Base-by-base conservation (phyloP, 2,113 vertebrate species). In the Talpa occidentalis region DNA sequence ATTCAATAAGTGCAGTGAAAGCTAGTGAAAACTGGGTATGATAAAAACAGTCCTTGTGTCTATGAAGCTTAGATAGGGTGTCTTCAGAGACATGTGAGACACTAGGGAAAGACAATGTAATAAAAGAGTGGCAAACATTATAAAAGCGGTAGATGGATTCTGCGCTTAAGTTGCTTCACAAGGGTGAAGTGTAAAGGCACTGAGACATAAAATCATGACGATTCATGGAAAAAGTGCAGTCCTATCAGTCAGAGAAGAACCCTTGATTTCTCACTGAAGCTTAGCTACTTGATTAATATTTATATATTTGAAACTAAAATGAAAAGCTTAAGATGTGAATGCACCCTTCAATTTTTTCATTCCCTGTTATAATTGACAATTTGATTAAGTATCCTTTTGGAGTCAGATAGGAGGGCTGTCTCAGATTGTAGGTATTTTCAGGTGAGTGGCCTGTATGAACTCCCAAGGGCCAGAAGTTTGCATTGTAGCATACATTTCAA, bases 291-390 rank as follows among this genome's bases (percentile, higher is more conserved):
- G 59, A 37, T 91, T 44, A 85, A 74, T 78, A 88, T 26, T 81
- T 74, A 76, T 47, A 30, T 26, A 52, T 59, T 86, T 93, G 69
- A 67, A 81, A 24, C 90, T 77, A 88, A 83, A 74, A n/a, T 83
- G 64, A 78, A 93, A 70, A 86, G 60, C 9, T 91, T 62, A 42
- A 49, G n/a, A 24, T 80, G 32, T 26, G 12, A 92, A 52, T 70
- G 26, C 15, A 59, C 28, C 26, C 12, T 66, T 64, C 7, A 35
- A 0, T 74, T 67, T 56, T 73, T 47, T 87, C n/a, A 83, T 76
- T 72, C 42, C 37, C 40, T 21, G 0, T 22, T 62, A 0, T 67
- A 52, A 44, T 62, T 81, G 74, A 8, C 82, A 59, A 26, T 78
- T 66, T 72, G n/a, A 72, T 67, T 40, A 89, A 47, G 17, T 44